These are phyloP conservation scores for Smutsia gigantea DNA, from an alignment of 2,797 vertebrate genomes.

Conservation along the genomic window DNA sequence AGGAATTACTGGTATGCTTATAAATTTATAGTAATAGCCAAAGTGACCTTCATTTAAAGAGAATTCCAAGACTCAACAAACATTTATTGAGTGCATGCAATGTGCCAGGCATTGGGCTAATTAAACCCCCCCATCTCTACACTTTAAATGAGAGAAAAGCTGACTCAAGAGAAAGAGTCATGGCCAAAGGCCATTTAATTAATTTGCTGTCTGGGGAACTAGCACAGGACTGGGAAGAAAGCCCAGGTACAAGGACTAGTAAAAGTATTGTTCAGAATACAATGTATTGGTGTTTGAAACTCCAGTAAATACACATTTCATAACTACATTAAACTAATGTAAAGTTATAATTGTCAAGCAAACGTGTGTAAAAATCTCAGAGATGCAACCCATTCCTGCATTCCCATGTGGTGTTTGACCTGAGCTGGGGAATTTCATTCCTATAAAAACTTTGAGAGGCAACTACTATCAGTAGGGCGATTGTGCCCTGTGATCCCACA, in stretches of 20 bases:
- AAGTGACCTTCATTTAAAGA: conserved; percentile 60
- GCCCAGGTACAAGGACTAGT: conserved; percentile 62
- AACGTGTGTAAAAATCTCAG: background rate
- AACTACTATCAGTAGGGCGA: background rate
- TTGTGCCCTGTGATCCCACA: background rate
- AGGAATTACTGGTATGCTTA: conserved; percentile 30
- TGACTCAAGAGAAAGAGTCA: conserved; percentile 69
- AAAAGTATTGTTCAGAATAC: conserved; percentile 33
- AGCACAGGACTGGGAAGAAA: conserved; percentile 72
- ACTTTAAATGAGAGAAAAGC: conserved; percentile 64
- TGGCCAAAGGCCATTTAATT: conserved; percentile 77
- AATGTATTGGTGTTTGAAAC: conserved; percentile 36
- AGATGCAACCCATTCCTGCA: background rate
- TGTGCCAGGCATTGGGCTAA: conserved; percentile 63
- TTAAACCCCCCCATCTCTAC: conserved; percentile 31
- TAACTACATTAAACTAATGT: background rate
- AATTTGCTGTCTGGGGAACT: conserved; percentile 72
- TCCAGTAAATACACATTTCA: background rate
- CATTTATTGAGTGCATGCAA: conserved; percentile 16
- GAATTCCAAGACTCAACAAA: conserved; percentile 45
- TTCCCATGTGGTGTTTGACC: background rate
- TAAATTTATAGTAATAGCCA: conserved; percentile 60
- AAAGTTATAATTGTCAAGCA: background rate
- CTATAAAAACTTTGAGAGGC: background rate
- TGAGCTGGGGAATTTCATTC: background rate